Evolutionary conservation across 64 coral and sea anemone genomes (phyloP), one percentile per base, ranked within the genome.

Genomic region (Trachythela sp.): DNA sequence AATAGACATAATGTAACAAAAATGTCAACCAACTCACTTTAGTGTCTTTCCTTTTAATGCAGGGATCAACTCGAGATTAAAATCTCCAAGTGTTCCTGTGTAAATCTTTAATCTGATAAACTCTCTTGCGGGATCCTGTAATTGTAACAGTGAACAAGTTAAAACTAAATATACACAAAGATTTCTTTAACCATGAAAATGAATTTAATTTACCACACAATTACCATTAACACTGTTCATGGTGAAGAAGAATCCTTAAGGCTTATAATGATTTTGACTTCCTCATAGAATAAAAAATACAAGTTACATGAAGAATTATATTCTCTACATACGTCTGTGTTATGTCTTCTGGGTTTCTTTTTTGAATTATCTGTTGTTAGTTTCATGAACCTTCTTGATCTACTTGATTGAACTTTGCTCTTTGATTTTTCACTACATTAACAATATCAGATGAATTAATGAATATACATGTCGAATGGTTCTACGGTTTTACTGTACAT

Each of bases 31-130:
- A n/a, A 42, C 88, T 88, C 91, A 99, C 96, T 92, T 99, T 2
- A 99, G 22, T 39, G 91, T 86, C 88, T 94, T 99, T 40, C 96
- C 96, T 84, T 89, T 93, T 22, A 93, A 85, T 36, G 93, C 96
- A 91, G 86, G 93, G 29, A 99, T 86, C 30, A 94, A 48, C 14
- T 94, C 91, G 6, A 87, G 41, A 17, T 91, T 71, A 84, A 88
- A 87, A 40, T 93, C 89, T 39, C 92, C 88, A 88, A 48, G 67
- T 56, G 90, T 89, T 24, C 43, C 70, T 26, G 90, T 85, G 77
- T 92, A 87, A 86, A 94, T 93, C 56, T 94, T 90, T 2, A 99
- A 32, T 38, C 71, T 91, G 36, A 94, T 88, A 49, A 94, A 93
- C 13, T 99, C 96, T 39, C 93, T 88, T 15, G 93, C 93, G 84